phyloP scores from a whole-genome alignment of 2,113 vertebrate genomes.

The Clarias macrocephalus region DNA sequence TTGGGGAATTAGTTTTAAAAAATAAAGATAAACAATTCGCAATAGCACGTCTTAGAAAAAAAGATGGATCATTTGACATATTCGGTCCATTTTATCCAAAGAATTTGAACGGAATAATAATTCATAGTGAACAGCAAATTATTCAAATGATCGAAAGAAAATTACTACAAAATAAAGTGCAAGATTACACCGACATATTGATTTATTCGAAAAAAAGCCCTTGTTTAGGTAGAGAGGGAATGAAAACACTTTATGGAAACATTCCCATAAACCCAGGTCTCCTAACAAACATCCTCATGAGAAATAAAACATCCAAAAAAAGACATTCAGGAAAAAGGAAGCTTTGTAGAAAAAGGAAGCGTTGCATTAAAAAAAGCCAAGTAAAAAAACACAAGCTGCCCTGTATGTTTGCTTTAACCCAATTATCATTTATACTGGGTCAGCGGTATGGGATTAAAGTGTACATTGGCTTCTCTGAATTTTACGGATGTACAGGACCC shows the following conservation, averaged over 20 bases:
- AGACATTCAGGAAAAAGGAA: neutral
- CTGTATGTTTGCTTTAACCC: neutral
- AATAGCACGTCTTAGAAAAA: neutral
- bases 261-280: neutral
- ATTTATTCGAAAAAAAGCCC: neutral
- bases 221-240: neutral
- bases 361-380: neutral
- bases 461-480: neutral
- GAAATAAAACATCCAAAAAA: neutral
- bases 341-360: neutral
- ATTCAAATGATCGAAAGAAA: neutral
- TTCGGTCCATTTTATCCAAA: neutral
- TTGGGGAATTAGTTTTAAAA: too few species aligned
- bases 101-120: neutral
- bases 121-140: neutral
- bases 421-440: neutral
- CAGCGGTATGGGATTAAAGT: neutral
- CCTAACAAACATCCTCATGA: neutral
- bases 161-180: neutral
- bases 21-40: neutral
- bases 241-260: neutral
- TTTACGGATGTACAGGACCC: constrained; percentile 1
- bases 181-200: neutral
- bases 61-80: neutral
- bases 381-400: neutral